Base-by-base conservation (phyloP, 2,888 invertebrate species). In the Steinernema hermaphroditum region DNA sequence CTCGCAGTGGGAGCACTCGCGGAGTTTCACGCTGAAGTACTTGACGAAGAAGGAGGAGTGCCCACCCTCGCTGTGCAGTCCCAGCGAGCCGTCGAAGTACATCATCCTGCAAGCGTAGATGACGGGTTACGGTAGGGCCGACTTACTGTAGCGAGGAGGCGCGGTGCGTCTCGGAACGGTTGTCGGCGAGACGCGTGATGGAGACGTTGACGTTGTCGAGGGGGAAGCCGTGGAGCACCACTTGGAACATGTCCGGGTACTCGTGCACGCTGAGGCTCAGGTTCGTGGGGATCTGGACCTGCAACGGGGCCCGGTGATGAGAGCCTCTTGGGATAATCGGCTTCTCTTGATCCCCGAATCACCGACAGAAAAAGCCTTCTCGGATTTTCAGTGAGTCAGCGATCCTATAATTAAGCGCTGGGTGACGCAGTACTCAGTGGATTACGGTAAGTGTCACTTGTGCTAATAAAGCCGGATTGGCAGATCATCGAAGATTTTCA, bases 141-240 rank as follows among this genome's bases (percentile, higher is more conserved):
- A 9, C 19, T 50, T 37, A 49, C 54, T 50, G 70, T 37, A 70
- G 37, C n/a, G 32, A 2, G 16, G 37, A 54, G 50, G 22, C 16
- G 19, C 9, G 37, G 46, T 29, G 50, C 24, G 29, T 41, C 50
- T 78, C 77, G 29, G 77, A 75, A 8, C 12, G 22, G 50, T 80
- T 80, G 22, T 80, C 74, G 1, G 41, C 41, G 6, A 77, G 29
- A 8, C 75, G 69, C 2, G 77, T 74, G 19, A 82, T 73, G 8
- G 70, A 41, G 50, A 82, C 49, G 9, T 75, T 77, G 43, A 83
- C 62, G 57, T 78, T 74, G n/a, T 79, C 76, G 37, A 83, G 72
- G 22, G 83, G 83, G 70, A 78, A 77, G 41, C 83, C 83, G 46
- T 79, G 77, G 6, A 83, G 76, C 27, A 75, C 73, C 34, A 83